phyloP scores from a whole-genome alignment of 2,888 invertebrate genomes.

The Incurvaria masculella region DNA sequence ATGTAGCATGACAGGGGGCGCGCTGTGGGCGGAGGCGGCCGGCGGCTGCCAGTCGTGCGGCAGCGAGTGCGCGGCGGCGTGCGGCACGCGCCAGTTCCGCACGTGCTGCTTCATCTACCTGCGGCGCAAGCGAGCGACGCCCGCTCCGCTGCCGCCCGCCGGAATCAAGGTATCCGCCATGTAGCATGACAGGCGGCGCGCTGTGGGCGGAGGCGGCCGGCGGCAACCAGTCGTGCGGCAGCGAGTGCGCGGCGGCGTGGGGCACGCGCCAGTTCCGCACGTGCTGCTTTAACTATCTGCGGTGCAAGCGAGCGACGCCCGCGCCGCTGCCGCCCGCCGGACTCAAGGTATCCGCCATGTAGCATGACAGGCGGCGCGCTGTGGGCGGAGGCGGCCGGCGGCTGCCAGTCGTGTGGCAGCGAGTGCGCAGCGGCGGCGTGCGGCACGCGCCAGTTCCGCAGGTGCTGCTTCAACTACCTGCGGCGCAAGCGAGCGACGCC shows the following conservation, averaged over 20 bases:
- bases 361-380: slow-evolving; percentile 43
- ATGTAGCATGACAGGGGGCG: slow-evolving; percentile 56
- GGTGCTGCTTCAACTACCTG: slow-evolving; percentile 71
- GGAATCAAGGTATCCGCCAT: too few relatives aligned
- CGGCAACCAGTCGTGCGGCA: slow-evolving; percentile 67
- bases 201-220: slow-evolving; percentile 52
- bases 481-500: slow-evolving; percentile 50
- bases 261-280: slow-evolving; percentile 67
- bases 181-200: slow-evolving; percentile 41
- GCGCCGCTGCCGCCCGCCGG: not conserved
- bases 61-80: slow-evolving; percentile 62
- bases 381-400: slow-evolving; percentile 53
- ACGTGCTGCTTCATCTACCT: slow-evolving; percentile 73
- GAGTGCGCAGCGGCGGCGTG: slow-evolving; percentile 65
- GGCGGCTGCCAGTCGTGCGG: slow-evolving; percentile 69
- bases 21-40: slow-evolving; percentile 64
- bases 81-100: slow-evolving; percentile 66
- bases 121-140: too few relatives aligned
- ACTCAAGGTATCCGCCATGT: not conserved
- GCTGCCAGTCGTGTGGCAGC: slow-evolving; percentile 66
- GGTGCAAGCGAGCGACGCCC: slow-evolving; percentile 46
- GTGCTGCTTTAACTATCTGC: slow-evolving; percentile 71
- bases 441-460: slow-evolving; percentile 65
- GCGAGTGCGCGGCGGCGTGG: slow-evolving; percentile 64
- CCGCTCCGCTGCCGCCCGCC: too few relatives aligned